Percentiles rank a stretch among this genome's conserved stretches.
Evolutionary conservation across 1,140 invertebrate species (phyloP).

Genomic region (Hypothenemus hampei): DNA sequence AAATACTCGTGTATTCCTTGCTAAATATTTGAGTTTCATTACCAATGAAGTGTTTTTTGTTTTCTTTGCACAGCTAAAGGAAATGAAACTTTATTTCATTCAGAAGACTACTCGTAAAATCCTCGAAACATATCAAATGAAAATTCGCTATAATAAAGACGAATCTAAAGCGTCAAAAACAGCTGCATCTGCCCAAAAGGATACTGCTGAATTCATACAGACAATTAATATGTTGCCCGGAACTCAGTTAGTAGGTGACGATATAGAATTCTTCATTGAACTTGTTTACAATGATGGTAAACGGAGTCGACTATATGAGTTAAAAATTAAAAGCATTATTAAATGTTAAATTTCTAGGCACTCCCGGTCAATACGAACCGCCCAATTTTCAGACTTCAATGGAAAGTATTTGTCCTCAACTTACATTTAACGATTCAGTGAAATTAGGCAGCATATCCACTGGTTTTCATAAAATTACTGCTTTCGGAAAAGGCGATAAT

Average conservation of each 20-base stretch:
- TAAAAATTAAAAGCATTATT: background rate
- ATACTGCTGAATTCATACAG: constrained; percentile 6
- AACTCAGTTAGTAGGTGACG: constrained; percentile 1
- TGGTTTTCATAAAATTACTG: constrained; percentile 14
- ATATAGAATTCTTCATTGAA: constrained; percentile 6
- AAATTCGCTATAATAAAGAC: constrained; percentile 18
- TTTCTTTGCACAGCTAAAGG: constrained; percentile 10
- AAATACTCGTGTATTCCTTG: too few relatives aligned
- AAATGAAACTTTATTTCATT: constrained; percentile 7
- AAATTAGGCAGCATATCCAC: constrained; percentile 3
- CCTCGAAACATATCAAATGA: constrained; percentile 15
- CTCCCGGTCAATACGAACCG: constrained; percentile 8
- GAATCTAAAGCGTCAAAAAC: background rate
- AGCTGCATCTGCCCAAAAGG: background rate
- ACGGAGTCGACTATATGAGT: too few relatives aligned
- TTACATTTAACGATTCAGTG: background rate
- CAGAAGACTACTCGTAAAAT: background rate
- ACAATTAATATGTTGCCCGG: constrained; percentile 5
- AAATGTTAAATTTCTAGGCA: background rate
- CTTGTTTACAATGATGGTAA: constrained; percentile 14
- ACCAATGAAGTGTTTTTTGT: too few relatives aligned
- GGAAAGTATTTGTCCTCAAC: background rate
- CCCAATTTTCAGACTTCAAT: constrained; percentile 4
- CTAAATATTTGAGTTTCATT: too few relatives aligned
- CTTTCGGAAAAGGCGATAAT: constrained; percentile 1